Evolutionary conservation across 1,140 invertebrate species (phyloP).

Genomic region (Platyura marginata): DNA sequence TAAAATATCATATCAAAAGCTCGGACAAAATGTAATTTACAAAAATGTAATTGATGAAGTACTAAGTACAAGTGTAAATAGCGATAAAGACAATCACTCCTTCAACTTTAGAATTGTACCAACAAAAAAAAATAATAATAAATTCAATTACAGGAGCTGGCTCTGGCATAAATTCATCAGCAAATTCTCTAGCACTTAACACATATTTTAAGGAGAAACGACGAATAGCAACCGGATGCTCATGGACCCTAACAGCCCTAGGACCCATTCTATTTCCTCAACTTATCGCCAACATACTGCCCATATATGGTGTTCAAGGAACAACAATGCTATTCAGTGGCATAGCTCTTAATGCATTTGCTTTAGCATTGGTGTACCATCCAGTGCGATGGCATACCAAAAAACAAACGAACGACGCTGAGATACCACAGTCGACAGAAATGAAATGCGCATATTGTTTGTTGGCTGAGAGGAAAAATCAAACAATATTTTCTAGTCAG

Average conservation of each 20-base stretch:
- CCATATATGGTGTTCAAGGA: slow-evolving; percentile 31
- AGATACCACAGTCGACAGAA: background rate
- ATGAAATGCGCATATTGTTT: background rate
- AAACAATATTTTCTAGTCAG: slow-evolving; percentile 38
- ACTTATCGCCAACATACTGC: slow-evolving; percentile 30
- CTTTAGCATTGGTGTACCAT: slow-evolving; percentile 35
- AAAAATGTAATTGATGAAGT: slow-evolving; percentile 1
- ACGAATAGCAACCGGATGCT: slow-evolving; percentile 32
- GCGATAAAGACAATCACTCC: too few species aligned
- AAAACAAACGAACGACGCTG: slow-evolving; percentile 5
- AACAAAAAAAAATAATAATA: too few species aligned
- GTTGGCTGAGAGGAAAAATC: slow-evolving; percentile 15
- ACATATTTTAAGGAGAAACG: slow-evolving; percentile 38
- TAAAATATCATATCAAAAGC: too few species aligned
- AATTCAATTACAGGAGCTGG: slow-evolving; percentile 28
- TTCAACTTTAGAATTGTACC: too few species aligned
- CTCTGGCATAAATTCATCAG: slow-evolving; percentile 35
- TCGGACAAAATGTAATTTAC: background rate
- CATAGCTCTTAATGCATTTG: slow-evolving; percentile 33
- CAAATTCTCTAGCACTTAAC: slow-evolving; percentile 36
- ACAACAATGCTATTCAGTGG: slow-evolving; percentile 35
- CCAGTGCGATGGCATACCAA: slow-evolving; percentile 41
- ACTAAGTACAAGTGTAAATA: too few species aligned
- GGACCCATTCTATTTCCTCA: slow-evolving; percentile 35
- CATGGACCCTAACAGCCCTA: slow-evolving; percentile 36